Conservation (phyloP, 2,888 invertebrate species). For the Lithophane socia region DNA sequence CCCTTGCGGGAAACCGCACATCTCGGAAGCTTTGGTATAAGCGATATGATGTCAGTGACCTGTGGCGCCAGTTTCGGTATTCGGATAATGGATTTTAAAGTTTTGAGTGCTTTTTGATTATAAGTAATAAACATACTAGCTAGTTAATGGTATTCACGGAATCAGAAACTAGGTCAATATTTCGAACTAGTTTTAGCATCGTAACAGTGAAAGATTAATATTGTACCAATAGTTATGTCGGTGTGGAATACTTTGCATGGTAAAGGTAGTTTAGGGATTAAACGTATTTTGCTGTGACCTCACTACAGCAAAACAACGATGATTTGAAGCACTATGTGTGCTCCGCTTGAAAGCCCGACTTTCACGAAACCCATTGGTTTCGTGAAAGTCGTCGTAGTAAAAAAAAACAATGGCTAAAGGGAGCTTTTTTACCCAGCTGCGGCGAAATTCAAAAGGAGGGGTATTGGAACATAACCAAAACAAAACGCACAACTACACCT, state of each 20-base stretch:
- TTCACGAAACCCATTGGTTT: too few species aligned
- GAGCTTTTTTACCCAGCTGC: not conserved
- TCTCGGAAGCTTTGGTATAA: conserved; percentile 5
- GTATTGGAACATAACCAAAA: not conserved
- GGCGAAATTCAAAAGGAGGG: not conserved
- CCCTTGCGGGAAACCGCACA: conserved; percentile 21
- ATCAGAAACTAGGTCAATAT: not conserved
- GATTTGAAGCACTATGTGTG: not conserved
- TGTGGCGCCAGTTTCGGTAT: not conserved
- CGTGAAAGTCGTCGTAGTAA: too few species aligned
- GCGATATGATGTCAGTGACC: not conserved
- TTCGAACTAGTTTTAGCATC: not conserved
- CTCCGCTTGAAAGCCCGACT: not conserved
- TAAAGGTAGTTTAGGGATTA: not conserved
- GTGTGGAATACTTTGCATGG: not conserved
- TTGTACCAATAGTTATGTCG: not conserved
- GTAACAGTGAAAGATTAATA: not conserved
- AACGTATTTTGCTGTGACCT: not conserved
- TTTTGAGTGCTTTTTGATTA: not conserved
- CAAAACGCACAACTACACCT: conserved; percentile 18
- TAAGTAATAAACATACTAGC: not conserved
- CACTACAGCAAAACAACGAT: not conserved
- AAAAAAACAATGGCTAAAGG: too few species aligned
- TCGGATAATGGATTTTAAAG: not conserved
- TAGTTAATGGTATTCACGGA: not conserved